These are phyloP conservation scores for Amphipoea lucens DNA, from an alignment of 2,888 invertebrate species.

Conservation along the genomic window DNA sequence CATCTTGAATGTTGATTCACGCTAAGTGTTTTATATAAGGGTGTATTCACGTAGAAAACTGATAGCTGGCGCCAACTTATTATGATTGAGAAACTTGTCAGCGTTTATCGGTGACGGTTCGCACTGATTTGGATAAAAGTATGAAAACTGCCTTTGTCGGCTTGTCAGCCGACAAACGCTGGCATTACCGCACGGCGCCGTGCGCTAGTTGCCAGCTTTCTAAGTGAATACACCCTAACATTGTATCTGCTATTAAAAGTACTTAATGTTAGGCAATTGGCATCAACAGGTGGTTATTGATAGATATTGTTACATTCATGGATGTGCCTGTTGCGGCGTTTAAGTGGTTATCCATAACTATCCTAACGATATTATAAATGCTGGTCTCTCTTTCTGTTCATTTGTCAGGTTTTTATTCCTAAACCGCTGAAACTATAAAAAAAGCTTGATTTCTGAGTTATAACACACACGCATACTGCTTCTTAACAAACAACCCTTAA, in stretches of 20 bases:
- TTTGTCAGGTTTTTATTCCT: not conserved
- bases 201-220: not conserved
- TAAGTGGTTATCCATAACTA: not conserved
- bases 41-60: not conserved
- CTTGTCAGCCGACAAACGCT: too few relatives aligned
- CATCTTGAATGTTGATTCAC: not conserved
- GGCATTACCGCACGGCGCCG: too few relatives aligned
- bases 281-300: constrained; percentile 31
- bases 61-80: not conserved
- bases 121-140: not conserved
- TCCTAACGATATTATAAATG: constrained; percentile 14
- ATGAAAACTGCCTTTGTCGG: not conserved
- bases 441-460: not conserved
- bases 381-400: not conserved
- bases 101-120: not conserved
- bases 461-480: too few relatives aligned
- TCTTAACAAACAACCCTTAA: not conserved
- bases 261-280: constrained; percentile 5
- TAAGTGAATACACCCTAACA: not conserved
- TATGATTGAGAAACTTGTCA: too few relatives aligned
- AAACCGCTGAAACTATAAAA: not conserved
- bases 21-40: not conserved
- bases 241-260: not conserved
- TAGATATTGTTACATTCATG: constrained; percentile 12
- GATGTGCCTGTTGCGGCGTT: constrained; percentile 5